A percentile compares a stretch with the other conserved stretches of the same genome.
These are phyloP conservation scores for Achroia grisella DNA, from an alignment of 1,140 invertebrate species.

Conservation along the genomic window DNA sequence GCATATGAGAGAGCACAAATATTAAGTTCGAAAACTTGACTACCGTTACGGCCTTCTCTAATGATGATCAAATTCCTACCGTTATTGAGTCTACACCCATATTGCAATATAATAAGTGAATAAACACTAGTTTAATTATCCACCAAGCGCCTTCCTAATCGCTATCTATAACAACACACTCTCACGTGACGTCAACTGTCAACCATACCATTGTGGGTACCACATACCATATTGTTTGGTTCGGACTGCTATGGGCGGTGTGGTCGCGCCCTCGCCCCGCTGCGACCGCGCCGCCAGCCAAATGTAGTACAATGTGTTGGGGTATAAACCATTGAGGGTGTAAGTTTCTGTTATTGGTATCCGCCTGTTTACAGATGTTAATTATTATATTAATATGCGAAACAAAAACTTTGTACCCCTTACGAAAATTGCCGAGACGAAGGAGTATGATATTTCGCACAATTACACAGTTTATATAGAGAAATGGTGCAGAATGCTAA, in stretches of 20 bases:
- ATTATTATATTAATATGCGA: too few species aligned
- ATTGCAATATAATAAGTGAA: too few species aligned
- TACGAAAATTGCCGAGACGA: too few species aligned
- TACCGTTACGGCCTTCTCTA: too few species aligned
- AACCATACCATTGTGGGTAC: not conserved
- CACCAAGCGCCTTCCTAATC: slow-evolving; percentile 7
- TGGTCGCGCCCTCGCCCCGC: slow-evolving; percentile 94
- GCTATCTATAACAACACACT: slow-evolving; percentile 10
- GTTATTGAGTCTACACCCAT: too few species aligned
- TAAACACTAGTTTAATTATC: not conserved
- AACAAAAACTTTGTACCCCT: too few species aligned
- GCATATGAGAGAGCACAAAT: too few species aligned
- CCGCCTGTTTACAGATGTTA: slow-evolving; percentile 60
- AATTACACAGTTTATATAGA: too few species aligned
- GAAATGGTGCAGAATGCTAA: too few species aligned
- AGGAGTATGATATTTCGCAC: too few species aligned
- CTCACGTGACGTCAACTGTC: slow-evolving; percentile 19
- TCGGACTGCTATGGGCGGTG: slow-evolving; percentile 93
- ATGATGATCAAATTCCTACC: too few species aligned
- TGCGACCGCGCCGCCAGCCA: slow-evolving; percentile 95
- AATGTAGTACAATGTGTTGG: slow-evolving; percentile 96
- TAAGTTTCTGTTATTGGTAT: slow-evolving; percentile 89
- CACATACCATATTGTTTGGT: slow-evolving; percentile 98
- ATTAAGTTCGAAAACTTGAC: too few species aligned
- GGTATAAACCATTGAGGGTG: slow-evolving; percentile 90